Conservation (phyloP, 1,140 invertebrate species). For the Scylla paramamosain region DNA sequence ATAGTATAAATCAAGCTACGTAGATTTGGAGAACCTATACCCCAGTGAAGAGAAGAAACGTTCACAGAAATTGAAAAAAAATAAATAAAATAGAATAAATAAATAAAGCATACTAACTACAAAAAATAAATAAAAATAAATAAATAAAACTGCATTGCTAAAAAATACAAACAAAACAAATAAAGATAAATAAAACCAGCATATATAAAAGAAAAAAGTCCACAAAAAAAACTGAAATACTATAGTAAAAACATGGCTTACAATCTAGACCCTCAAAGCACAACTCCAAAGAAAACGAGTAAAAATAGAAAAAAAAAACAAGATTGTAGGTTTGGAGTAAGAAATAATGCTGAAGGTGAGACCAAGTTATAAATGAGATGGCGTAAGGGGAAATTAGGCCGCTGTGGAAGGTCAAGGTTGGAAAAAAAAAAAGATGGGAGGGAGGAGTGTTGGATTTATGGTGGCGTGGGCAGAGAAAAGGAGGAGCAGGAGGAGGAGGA, state of each 20-base stretch:
- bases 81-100: too few species aligned
- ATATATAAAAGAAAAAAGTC: neutral
- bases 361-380: neutral
- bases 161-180: too few species aligned
- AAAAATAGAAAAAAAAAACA: neutral
- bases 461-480: neutral
- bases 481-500: neutral
- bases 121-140: too few species aligned
- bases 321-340: neutral
- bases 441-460: slow-evolving; percentile 2
- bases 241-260: too few species aligned
- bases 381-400: neutral
- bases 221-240: neutral
- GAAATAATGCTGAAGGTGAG: neutral
- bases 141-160: too few species aligned
- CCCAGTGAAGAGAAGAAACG: neutral
- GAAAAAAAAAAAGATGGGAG: neutral
- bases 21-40: neutral
- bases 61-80: neutral
- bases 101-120: too few species aligned
- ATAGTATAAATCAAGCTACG: neutral
- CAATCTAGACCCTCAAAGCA: too few species aligned
- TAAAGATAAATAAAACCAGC: neutral
- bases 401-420: neutral
- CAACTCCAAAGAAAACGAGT: neutral